Evolutionary conservation across 2,113 vertebrate species (phyloP).

Genomic region (Chaenogobius annularis): DNA sequence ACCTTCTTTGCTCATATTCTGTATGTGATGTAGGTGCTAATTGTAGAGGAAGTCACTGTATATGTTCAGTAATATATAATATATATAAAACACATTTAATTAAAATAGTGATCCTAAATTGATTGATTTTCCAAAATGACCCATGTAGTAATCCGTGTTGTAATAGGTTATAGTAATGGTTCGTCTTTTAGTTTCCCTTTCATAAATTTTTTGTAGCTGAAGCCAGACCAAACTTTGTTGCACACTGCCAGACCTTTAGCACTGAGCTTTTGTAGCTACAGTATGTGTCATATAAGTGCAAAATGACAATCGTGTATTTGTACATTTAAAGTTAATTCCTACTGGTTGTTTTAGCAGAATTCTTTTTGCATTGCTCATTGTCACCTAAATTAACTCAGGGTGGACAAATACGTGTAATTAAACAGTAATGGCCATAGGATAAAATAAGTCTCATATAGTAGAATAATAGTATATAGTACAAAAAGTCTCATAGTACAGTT

Average conservation of each 20-base stretch:
- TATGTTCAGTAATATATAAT: no score
- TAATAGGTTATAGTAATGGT: neutral
- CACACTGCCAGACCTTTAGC: conserved; percentile 7
- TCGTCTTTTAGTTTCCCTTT: neutral
- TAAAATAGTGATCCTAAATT: neutral
- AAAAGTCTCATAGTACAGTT: neutral
- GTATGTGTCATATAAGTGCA: neutral
- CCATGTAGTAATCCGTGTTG: neutral
- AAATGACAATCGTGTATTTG: conserved; percentile 8
- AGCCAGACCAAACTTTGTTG: conserved; percentile 8
- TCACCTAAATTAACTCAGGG: conserved; percentile 10
- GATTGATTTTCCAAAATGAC: neutral
- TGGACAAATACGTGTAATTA: neutral
- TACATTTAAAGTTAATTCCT: neutral
- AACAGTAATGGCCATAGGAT: neutral
- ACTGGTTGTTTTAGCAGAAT: neutral
- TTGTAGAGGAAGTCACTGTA: no score
- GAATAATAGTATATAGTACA: no score
- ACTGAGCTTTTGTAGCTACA: neutral
- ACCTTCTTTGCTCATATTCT: neutral
- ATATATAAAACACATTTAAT: no score
- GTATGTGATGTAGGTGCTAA: neutral
- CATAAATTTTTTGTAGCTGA: neutral
- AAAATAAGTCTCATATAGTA: neutral
- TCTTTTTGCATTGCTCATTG: neutral